Conservation (phyloP, 64 coral and sea anemone species). For the Trachythela sp. region DNA sequence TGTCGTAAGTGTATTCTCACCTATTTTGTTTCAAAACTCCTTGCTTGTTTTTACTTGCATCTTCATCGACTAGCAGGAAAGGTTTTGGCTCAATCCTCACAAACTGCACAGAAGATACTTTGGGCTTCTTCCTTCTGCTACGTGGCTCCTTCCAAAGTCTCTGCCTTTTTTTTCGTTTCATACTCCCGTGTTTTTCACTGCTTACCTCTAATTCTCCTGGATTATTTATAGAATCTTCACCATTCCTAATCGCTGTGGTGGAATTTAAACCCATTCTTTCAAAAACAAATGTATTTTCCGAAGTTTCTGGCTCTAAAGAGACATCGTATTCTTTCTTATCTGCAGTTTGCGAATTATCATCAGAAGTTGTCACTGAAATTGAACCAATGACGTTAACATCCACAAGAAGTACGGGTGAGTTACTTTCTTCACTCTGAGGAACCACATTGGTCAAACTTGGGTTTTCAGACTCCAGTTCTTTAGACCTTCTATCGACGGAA, state of each 20-base stretch:
- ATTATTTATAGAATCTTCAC: neutral
- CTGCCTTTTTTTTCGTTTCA: neutral
- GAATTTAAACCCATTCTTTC: neutral
- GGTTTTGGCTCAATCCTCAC: neutral
- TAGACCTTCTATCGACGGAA: no score
- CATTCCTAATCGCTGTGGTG: neutral
- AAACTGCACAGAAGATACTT: neutral
- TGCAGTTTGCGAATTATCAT: neutral
- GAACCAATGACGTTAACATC: neutral
- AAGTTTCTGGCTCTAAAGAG: neutral
- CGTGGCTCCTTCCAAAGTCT: neutral
- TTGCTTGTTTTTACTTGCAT: neutral
- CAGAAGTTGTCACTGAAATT: neutral
- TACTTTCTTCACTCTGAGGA: neutral
- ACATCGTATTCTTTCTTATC: neutral
- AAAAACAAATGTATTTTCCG: neutral
- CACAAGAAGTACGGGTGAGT: neutral
- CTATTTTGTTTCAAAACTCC: neutral
- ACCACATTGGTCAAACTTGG: neutral
- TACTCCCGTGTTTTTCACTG: neutral
- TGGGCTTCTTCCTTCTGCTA: neutral
- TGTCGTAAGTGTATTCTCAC: neutral
- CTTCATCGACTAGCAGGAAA: neutral
- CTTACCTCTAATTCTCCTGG: neutral
- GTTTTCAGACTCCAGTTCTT: neutral